phyloP scores from a whole-genome alignment of 2,797 vertebrate species.

The Scolopax bukidnonensis region DNA sequence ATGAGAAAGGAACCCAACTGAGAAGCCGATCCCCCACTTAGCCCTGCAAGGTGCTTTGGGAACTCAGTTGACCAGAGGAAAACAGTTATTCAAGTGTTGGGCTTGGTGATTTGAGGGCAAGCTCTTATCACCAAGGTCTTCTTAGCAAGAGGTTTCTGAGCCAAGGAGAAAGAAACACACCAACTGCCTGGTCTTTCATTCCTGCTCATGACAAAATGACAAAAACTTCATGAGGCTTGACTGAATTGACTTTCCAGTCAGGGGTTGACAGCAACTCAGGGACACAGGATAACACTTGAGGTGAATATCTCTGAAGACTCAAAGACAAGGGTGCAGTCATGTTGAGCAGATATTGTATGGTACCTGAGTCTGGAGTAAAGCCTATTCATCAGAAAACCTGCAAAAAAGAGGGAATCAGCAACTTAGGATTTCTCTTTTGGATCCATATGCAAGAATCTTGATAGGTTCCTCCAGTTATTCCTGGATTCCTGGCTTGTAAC shows the following conservation, averaged over 20 bases:
- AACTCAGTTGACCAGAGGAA: not conserved
- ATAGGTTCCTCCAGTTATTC: not conserved
- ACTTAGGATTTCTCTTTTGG: not conserved
- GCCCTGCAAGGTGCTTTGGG: not conserved
- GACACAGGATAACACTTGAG: not conserved
- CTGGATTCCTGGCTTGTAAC: not conserved
- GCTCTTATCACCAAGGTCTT: not conserved
- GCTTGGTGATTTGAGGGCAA: not conserved
- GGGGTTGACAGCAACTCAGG: not conserved
- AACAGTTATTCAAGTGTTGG: not conserved
- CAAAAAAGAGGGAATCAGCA: not conserved
- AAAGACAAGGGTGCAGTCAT: not conserved
- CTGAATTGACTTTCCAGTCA: not conserved
- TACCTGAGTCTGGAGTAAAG: not conserved
- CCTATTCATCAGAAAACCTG: not conserved
- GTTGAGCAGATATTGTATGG: not conserved
- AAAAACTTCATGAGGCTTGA: not conserved
- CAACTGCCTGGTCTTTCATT: not conserved
- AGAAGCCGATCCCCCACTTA: not conserved
- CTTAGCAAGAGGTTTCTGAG: not conserved
- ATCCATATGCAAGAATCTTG: fast-evolving
- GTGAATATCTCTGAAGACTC: not conserved
- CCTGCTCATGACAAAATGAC: not conserved
- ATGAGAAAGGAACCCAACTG: not conserved
- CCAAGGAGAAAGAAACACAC: not conserved